Conservation (phyloP, 2,797 vertebrate species). For the Pogonophryne albipinna region DNA sequence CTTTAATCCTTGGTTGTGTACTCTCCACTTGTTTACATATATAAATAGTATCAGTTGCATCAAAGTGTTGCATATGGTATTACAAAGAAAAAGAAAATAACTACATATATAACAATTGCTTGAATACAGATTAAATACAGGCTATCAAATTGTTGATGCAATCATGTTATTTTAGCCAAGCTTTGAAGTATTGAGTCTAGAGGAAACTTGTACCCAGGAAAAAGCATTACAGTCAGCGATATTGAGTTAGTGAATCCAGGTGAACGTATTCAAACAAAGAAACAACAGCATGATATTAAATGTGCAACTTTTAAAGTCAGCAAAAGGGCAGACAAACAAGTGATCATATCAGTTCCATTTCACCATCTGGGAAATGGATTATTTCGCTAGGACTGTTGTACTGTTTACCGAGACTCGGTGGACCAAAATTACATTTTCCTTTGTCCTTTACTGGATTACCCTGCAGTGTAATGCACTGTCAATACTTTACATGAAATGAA, state of each 20-base stretch:
- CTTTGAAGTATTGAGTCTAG: not conserved
- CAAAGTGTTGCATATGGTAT: constrained; percentile 20
- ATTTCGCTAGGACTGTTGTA: constrained; percentile 17
- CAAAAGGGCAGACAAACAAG: constrained; percentile 18
- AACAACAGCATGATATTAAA: constrained; percentile 3
- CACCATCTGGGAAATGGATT: constrained; percentile 45
- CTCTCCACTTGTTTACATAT: constrained; percentile 55
- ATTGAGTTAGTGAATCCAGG: not conserved
- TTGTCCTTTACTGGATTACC: constrained; percentile 44
- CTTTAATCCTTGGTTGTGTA: constrained; percentile 53
- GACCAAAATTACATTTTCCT: constrained; percentile 48
- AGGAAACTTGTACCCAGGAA: not conserved
- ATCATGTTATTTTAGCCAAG: not conserved
- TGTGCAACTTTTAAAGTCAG: constrained; percentile 17
- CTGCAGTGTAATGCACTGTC: constrained; percentile 30
- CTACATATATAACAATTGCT: too few species aligned
- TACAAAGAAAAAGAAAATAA: constrained; percentile 8
- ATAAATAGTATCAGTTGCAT: constrained; percentile 44
- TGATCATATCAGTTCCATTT: constrained; percentile 30
- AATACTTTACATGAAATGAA: constrained; percentile 57
- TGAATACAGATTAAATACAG: too few species aligned
- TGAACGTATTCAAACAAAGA: constrained; percentile 7
- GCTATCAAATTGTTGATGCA: not conserved
- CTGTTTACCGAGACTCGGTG: constrained; percentile 32
- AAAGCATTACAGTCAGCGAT: not conserved